Evolutionary conservation across 1,140 invertebrate genomes (phyloP).

Genomic region (Acromyrmex charruanus): DNA sequence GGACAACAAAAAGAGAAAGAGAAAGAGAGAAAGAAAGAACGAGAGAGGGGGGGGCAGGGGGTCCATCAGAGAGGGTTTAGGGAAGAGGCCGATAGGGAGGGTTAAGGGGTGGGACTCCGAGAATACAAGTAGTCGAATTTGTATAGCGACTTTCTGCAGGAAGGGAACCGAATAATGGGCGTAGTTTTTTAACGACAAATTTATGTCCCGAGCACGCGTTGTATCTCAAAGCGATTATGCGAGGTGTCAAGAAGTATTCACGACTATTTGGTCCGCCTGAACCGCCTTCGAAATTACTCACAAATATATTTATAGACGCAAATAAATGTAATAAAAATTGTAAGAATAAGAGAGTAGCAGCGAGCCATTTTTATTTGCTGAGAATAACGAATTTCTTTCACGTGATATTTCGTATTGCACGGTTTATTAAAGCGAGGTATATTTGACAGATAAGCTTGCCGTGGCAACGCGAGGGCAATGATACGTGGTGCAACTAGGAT

Average conservation of each 20-base stretch:
- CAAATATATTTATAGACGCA: background rate
- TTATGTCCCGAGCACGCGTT: constrained; percentile 54
- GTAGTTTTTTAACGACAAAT: constrained; percentile 69
- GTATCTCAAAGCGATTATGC: constrained; percentile 53
- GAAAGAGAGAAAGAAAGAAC: constrained; percentile 3
- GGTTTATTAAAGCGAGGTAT: constrained; percentile 31
- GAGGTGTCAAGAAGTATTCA: constrained; percentile 39
- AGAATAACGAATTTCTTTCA: background rate
- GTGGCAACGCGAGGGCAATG: constrained; percentile 18
- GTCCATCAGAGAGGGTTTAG: constrained; percentile 18
- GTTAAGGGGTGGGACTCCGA: constrained; percentile 38
- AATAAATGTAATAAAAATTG: background rate
- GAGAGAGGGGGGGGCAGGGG: background rate
- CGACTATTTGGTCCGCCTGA: constrained; percentile 23
- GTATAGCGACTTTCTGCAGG: constrained; percentile 61
- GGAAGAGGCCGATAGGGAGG: constrained; percentile 45
- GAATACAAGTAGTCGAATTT: constrained; percentile 43
- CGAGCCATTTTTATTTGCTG: background rate
- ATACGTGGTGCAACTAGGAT: constrained; percentile 48
- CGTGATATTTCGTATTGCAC: background rate
- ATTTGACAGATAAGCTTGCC: constrained; percentile 37
- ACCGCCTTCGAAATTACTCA: constrained; percentile 53
- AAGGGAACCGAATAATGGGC: constrained; percentile 60
- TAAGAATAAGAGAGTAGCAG: background rate
- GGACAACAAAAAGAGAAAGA: constrained; percentile 13